These are phyloP conservation scores for Pammene fasciana DNA, from an alignment of 2,888 invertebrate genomes.

Conservation along the genomic window DNA sequence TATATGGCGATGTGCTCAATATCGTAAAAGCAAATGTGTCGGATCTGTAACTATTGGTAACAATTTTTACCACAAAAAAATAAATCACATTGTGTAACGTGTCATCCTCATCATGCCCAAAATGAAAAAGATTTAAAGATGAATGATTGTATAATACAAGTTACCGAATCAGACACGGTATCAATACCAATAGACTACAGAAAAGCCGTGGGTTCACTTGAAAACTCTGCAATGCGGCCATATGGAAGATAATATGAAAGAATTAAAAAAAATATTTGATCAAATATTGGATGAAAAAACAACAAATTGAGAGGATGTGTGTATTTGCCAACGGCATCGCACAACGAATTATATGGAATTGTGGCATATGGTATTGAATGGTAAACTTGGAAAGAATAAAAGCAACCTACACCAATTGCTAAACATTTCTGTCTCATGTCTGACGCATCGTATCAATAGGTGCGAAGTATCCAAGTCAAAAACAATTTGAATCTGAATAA, in stretches of 20 bases:
- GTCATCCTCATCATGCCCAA: not conserved
- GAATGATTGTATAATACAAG: not conserved
- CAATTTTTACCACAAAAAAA: not conserved
- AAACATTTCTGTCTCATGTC: not conserved
- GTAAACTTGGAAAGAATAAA: not conserved
- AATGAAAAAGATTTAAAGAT: not conserved
- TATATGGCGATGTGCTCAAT: slow-evolving; percentile 1
- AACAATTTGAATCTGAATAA: slow-evolving; percentile 5
- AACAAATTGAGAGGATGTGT: not conserved
- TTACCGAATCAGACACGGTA: not conserved
- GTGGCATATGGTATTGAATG: not conserved
- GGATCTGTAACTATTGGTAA: not conserved
- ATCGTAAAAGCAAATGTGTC: not conserved
- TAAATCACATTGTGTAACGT: not conserved
- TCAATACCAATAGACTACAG: not conserved
- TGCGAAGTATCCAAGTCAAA: slow-evolving; percentile 7
- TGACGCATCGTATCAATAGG: not conserved
- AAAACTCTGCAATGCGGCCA: not conserved
- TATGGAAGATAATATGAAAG: not conserved
- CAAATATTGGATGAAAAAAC: not conserved
- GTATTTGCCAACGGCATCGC: slow-evolving; percentile 4
- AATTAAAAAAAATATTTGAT: not conserved
- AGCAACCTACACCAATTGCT: not conserved
- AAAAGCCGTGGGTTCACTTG: slow-evolving; percentile 1
- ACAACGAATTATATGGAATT: not conserved